Base-by-base conservation (phyloP, 1,140 invertebrate genomes). In the Anastatus disparis region DNA sequence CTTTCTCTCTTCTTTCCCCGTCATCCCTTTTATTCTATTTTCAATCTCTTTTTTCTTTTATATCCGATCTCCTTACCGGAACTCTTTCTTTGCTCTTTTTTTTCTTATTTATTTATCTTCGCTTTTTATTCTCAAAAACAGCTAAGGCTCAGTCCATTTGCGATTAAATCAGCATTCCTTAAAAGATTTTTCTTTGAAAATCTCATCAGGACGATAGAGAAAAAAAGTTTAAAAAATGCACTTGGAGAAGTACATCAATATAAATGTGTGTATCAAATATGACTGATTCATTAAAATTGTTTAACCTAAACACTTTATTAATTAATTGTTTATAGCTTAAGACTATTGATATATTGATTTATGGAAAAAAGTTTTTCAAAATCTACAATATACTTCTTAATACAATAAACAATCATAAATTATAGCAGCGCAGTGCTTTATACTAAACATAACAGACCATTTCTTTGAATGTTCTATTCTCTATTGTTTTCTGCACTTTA, bases 11-110 rank as follows among this genome's bases (percentile, higher is more conserved):
- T 17, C 44, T 1, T n/a, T 42, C 40, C n/a, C 12, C 15, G 2
- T 48, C 44, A 2, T 20, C 13, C 50, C 10, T 52, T 52, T 52
- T 52, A 52, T 52, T 52, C 50, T 24, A 52, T 52, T 52, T 52
- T 52, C 50, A 52, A 26, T 24, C 2, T 20, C 12, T 50, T 50
- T 52, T 52, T 27, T 52, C 8, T 29, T 52, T 24, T 24, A 24
- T 7, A n/a, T 4, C 50, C 10, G 22, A 17, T 50, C 24, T 52
- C 48, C 48, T 9, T 3, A 12, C 17, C n/a, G 46, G 10, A 52
- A 12, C 12, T 24, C 48, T 52, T 52, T 24, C 17, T 20, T 52
- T 26, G 48, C 48, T 52, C 48, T 22, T 52, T 46, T 20, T 46
- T 10, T 44, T 20, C 40, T 10, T n/a, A 2, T 42, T n/a, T n/a